Evolutionary conservation across 2,888 invertebrate species (phyloP), one percentile per base, ranked within the genome.

Genomic region (Maniola hyperantus): DNA sequence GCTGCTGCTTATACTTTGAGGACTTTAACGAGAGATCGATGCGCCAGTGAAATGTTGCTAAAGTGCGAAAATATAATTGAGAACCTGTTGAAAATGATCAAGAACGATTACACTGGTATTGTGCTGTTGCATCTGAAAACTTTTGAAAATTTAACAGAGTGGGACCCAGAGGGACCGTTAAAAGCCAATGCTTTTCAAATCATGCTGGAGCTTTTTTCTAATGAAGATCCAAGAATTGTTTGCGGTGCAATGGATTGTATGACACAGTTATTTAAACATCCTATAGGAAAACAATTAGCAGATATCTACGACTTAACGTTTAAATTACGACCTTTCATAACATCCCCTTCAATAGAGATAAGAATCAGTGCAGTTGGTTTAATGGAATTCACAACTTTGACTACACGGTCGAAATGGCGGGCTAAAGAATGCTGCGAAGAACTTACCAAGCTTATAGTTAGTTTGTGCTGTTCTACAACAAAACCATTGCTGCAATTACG

Each of bases 391-490:
- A 87, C 87, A 0, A 91, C 92, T 0, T 42, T 86, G 20, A 91
- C 91, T 0, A 86, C 84, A 0, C 77, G 83, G 0, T 87, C 91
- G 0, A 88, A 91, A 74, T 91, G 91, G 91, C 83, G 90, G 0
- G 86, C 85, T 0, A 90, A 88, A 58, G 89, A 91, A 68, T 76
- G 73, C 26, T 76, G 78, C 48, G 68, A 65, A 7, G 83, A 84
- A 0, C 66, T 91, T 2, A 84, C 85, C 0, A 83, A 76, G 44
- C 75, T 76, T 1, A 73, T 92, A 2, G 81, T 88, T 0, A 39
- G 68, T 0, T 74, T 91, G 4, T 83, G 83, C 53, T 69, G 76
- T 2, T 66, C 72, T 0, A 80, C 81, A 0, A 85, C 82, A 66
- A 78, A 75, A 2, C 89, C 91, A 0, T n/a, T 82, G 7, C 65